phyloP scores from a whole-genome alignment of 2,888 invertebrate species.

The Oxycera nigricornis region DNA sequence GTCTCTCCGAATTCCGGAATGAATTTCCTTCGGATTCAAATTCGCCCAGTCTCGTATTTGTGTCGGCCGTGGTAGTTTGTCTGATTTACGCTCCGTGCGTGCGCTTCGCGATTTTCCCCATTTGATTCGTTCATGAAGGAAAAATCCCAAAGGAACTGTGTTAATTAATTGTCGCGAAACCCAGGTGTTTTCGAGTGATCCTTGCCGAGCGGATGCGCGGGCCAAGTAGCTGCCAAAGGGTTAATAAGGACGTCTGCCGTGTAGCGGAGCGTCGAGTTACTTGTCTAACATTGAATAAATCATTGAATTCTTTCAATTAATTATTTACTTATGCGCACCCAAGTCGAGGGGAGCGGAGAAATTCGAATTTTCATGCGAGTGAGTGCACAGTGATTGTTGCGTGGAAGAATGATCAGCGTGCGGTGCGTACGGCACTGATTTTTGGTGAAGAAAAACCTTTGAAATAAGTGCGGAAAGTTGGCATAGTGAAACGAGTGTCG shows the following conservation, averaged over 20 bases:
- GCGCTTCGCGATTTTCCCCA: slow-evolving; percentile 16
- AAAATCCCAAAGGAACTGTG: neutral
- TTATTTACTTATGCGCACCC: neutral
- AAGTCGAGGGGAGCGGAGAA: neutral
- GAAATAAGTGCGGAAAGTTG: no score
- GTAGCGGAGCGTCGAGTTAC: slow-evolving; percentile 9
- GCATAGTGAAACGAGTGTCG: no score
- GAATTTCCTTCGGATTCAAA: slow-evolving; percentile 11
- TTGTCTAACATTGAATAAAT: slow-evolving; percentile 1
- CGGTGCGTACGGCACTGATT: no score
- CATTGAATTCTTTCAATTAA: neutral
- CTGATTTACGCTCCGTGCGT: neutral
- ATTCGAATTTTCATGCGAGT: neutral
- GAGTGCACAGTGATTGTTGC: neutral
- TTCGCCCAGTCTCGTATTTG: slow-evolving; percentile 20
- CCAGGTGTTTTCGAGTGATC: neutral
- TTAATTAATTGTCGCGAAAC: slow-evolving; percentile 3
- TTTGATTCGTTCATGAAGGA: neutral
- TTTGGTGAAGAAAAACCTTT: no score
- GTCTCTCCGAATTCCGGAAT: no score
- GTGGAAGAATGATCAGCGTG: neutral
- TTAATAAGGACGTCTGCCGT: neutral
- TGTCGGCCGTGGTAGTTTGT: slow-evolving; percentile 16
- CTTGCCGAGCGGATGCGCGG: neutral
- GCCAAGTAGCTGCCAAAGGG: slow-evolving; percentile 12